Percentiles rank a stretch among this genome's conserved stretches.
Evolutionary conservation across 2,888 invertebrate species (phyloP).

Genomic region (Allacma fusca): DNA sequence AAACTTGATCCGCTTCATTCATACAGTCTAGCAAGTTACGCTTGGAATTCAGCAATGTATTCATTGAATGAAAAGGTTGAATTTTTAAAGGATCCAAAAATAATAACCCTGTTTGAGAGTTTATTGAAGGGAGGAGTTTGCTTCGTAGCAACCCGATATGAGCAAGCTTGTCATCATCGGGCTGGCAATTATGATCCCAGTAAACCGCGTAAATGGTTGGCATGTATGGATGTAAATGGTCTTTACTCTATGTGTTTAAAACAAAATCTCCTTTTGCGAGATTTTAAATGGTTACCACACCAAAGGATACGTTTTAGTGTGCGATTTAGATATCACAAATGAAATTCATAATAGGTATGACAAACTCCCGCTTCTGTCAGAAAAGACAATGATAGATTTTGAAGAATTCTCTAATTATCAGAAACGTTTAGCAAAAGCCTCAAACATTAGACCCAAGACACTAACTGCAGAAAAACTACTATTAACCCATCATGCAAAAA

Average conservation of each 20-base stretch:
- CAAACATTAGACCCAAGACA: not conserved
- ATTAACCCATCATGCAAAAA: not conserved
- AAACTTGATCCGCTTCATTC: not conserved
- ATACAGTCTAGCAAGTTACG: not conserved
- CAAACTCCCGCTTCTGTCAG: not conserved
- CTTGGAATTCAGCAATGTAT: not conserved
- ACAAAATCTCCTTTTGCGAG: not conserved
- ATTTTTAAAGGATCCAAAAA: not conserved
- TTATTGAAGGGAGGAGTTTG: not conserved
- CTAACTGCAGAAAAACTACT: not conserved
- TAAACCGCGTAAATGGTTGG: not conserved
- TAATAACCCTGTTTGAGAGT: not conserved
- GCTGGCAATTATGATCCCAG: not conserved
- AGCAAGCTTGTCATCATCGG: not conserved
- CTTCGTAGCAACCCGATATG: not conserved
- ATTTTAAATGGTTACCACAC: not conserved
- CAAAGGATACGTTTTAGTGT: not conserved
- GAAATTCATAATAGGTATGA: not conserved
- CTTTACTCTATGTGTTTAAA: not conserved
- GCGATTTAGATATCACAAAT: not conserved
- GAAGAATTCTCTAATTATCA: not conserved
- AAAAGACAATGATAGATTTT: not conserved
- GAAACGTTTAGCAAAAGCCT: not conserved
- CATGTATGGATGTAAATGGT: not conserved
- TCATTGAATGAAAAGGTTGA: not conserved